Conservation (phyloP, 2,797 vertebrate species). For the Iguana delicatissima region DNA sequence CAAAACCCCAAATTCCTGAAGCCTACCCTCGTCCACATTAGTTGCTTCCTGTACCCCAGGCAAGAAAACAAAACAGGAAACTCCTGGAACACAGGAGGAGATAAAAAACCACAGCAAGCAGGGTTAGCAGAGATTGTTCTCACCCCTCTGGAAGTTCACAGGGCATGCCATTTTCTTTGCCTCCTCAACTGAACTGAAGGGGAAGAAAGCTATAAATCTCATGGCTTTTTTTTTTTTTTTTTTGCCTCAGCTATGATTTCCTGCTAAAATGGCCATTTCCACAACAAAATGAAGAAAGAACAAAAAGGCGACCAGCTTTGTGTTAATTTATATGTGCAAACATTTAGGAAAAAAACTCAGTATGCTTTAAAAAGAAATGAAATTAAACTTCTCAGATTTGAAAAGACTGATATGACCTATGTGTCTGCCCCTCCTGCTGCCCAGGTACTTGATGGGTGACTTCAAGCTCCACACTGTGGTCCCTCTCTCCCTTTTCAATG, state of each 20-base stretch:
- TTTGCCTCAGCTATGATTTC: not conserved
- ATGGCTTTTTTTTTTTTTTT: not conserved
- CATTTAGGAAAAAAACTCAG: too few relatives aligned
- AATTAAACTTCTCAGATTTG: not conserved
- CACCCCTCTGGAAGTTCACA: not conserved
- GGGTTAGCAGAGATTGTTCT: not conserved
- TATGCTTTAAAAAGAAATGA: not conserved
- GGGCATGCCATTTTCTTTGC: not conserved
- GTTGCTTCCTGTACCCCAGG: not conserved
- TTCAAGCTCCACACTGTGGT: not conserved
- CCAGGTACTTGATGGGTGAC: not conserved
- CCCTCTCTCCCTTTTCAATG: not conserved
- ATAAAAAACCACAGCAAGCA: not conserved
- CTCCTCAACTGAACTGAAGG: not conserved
- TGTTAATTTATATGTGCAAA: not conserved
- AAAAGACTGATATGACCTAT: not conserved
- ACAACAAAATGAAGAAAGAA: not conserved
- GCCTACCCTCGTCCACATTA: too few relatives aligned
- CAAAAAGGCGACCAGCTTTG: not conserved
- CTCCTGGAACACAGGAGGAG: not conserved
- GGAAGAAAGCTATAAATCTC: not conserved
- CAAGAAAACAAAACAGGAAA: not conserved
- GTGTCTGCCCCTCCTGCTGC: not conserved
- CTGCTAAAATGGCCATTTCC: not conserved
- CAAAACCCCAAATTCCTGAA: not conserved